These are phyloP conservation scores for Notodonta ziczac DNA, from an alignment of 2,888 invertebrate species.

Conservation along the genomic window DNA sequence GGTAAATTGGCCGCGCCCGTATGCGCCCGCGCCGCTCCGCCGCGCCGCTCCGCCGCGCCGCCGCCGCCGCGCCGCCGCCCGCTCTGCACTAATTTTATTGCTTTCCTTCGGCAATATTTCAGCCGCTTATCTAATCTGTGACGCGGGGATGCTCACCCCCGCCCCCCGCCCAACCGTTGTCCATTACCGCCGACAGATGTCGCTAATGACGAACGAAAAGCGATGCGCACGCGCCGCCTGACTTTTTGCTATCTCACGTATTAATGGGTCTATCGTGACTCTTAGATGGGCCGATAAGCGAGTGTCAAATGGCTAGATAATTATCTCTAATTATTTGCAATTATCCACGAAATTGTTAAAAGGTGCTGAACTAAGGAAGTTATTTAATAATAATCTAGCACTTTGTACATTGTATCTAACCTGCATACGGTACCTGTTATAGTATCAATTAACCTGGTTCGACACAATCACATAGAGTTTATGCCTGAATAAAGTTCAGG, in stretches of 20 bases:
- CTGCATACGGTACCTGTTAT: no score
- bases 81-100: constrained; percentile 6
- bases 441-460: no score
- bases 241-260: constrained; percentile 39
- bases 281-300: constrained; percentile 37
- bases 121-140: constrained; percentile 35
- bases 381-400: no score
- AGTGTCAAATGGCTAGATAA: constrained; percentile 30
- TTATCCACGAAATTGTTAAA: not conserved
- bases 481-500: no score
- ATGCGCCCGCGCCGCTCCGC: constrained; percentile 11
- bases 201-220: constrained; percentile 22
- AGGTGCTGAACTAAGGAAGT: no score
- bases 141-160: constrained; percentile 15
- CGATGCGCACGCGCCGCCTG: constrained; percentile 43
- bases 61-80: constrained; percentile 6
- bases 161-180: not conserved
- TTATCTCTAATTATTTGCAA: constrained; percentile 32
- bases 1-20: constrained; percentile 8
- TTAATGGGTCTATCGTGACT: constrained; percentile 39
- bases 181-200: constrained; percentile 35
- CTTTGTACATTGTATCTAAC: no score
- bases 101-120: constrained; percentile 28
- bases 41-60: constrained; percentile 5
- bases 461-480: no score